These are phyloP conservation scores for Diaperis boleti DNA, from an alignment of 2,888 invertebrate species.

Conservation along the genomic window DNA sequence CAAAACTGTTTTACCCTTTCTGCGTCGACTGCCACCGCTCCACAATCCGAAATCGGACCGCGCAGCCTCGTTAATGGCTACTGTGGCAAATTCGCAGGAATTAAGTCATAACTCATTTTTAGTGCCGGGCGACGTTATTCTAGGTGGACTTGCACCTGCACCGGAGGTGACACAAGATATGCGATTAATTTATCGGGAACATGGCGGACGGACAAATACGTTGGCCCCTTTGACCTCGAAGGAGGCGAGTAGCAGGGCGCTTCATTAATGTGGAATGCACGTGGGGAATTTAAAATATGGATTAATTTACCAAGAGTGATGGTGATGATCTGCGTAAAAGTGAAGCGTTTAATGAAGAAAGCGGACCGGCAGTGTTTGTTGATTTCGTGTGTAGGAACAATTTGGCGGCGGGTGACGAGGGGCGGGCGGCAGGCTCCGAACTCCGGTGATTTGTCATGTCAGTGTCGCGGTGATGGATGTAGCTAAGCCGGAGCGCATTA, in stretches of 20 bases:
- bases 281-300: slow-evolving; percentile 40
- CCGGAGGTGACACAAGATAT: slow-evolving; percentile 10
- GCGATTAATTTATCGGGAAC: slow-evolving; percentile 21
- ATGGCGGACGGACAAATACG: slow-evolving; percentile 13
- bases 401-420: slow-evolving; percentile 46
- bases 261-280: slow-evolving; percentile 34
- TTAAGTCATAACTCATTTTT: slow-evolving; percentile 28
- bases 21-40: too few species aligned
- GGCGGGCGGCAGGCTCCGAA: slow-evolving; percentile 35
- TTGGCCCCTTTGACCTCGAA: slow-evolving; percentile 22
- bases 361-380: slow-evolving; percentile 46
- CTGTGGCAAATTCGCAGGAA: slow-evolving; percentile 12
- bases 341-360: slow-evolving; percentile 36
- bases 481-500: slow-evolving; percentile 61
- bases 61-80: slow-evolving; percentile 15
- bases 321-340: slow-evolving; percentile 43
- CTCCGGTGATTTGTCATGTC: slow-evolving; percentile 65
- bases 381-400: slow-evolving; percentile 51
- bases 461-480: slow-evolving; percentile 65
- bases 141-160: slow-evolving; percentile 3
- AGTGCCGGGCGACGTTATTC: not conserved
- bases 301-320: slow-evolving; percentile 46
- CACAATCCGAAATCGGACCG: too few species aligned
- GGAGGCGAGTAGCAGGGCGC: slow-evolving; percentile 28
- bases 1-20: too few species aligned